Conservation (phyloP, 2,113 vertebrate genomes). For the Ginglymostoma cirratum region DNA sequence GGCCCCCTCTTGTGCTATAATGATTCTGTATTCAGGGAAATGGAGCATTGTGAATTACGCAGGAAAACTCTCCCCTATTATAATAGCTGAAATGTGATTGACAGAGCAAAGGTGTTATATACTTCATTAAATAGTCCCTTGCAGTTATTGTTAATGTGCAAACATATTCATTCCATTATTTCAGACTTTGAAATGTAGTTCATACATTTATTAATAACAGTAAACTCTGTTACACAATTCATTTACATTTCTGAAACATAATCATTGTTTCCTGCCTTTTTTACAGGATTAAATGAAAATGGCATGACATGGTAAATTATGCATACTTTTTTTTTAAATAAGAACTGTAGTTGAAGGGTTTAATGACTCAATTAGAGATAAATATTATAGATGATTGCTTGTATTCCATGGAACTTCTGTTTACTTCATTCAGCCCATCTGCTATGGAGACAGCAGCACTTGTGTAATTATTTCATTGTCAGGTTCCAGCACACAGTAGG, state of each 20-base stretch:
- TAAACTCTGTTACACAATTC: neutral
- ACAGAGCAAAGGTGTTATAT: neutral
- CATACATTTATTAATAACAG: neutral
- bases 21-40: neutral
- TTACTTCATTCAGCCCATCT: neutral
- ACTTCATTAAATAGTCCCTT: neutral
- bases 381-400: constrained; percentile 1
- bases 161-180: neutral
- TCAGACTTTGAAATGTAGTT: neutral
- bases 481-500: neutral
- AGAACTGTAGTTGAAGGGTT: neutral
- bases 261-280: neutral
- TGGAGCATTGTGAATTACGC: neutral
- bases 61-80: neutral
- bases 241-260: constrained; percentile 2
- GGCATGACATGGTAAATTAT: neutral
- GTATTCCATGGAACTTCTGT: neutral
- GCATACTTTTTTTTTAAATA: neutral
- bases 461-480: neutral
- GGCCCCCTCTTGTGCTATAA: too few relatives aligned
- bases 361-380: constrained; percentile 28
- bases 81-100: neutral
- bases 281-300: neutral
- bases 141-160: neutral
- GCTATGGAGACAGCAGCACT: neutral